These are phyloP conservation scores for Drosophila longiperda DNA, from an alignment of 2,888 invertebrate genomes.

Conservation along the genomic window DNA sequence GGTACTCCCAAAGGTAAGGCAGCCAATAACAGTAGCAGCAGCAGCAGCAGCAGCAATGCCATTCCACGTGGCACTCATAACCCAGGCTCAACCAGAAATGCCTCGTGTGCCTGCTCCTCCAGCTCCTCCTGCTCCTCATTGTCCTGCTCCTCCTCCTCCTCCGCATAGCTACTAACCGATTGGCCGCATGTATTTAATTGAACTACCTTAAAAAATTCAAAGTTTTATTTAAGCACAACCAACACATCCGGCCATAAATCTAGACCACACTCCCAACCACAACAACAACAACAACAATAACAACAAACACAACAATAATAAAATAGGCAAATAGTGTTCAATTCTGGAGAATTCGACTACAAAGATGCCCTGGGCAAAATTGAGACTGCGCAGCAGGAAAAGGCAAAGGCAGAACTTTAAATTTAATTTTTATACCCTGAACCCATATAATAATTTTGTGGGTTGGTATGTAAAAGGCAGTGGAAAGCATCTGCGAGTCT, in stretches of 20 bases:
- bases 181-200: constrained; percentile 32
- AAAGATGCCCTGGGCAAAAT: neutral
- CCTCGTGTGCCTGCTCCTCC: neutral
- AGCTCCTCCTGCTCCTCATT: neutral
- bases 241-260: constrained; percentile 25
- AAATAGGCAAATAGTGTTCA: constrained; percentile 3
- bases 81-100: neutral
- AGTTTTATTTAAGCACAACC: constrained; percentile 18
- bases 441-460: neutral
- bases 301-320: constrained; percentile 21
- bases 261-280: constrained; percentile 14
- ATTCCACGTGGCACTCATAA: constrained; percentile 25
- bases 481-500: accelerated
- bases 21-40: constrained; percentile 8
- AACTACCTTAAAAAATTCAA: constrained; percentile 19
- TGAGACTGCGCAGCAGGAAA: neutral
- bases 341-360: neutral
- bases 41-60: constrained; percentile 3
- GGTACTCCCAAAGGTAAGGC: constrained; percentile 14
- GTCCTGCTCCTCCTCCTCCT: no score
- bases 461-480: neutral
- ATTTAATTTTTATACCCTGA: neutral
- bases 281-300: neutral
- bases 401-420: neutral
- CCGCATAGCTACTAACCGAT: neutral